Percentiles rank a stretch among this genome's conserved stretches.
phyloP scores from a whole-genome alignment of 1,140 invertebrate genomes.

The Heliconius hewitsoni region DNA sequence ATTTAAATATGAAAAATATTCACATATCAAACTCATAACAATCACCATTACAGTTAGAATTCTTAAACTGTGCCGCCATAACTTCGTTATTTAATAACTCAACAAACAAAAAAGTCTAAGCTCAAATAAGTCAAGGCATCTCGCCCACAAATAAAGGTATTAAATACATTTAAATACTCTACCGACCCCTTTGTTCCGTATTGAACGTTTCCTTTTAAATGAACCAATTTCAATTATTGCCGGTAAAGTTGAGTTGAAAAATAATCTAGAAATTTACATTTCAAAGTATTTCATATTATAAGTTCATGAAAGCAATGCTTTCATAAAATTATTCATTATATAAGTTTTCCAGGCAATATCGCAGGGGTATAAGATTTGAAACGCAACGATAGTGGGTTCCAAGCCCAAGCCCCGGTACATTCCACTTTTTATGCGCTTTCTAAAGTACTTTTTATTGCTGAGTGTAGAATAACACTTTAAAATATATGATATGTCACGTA shows the following conservation, averaged over 20 bases:
- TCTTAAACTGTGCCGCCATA: no score
- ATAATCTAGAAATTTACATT: background rate
- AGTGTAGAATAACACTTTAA: no score
- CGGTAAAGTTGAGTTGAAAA: constrained; percentile 5
- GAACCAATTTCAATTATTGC: background rate
- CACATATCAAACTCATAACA: no score
- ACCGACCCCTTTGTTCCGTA: background rate
- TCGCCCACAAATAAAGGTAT: background rate
- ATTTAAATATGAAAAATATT: no score
- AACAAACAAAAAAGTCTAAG: background rate
- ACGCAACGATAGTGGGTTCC: no score
- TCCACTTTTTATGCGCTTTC: background rate
- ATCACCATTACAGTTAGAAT: no score
- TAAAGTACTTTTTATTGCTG: no score
- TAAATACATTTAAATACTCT: constrained; percentile 1
- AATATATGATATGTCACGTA: background rate
- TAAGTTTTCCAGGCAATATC: no score
- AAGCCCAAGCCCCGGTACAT: background rate
- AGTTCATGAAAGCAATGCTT: no score
- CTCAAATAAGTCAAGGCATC: background rate
- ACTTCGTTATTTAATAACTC: background rate
- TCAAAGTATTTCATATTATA: background rate
- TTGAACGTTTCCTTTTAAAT: background rate
- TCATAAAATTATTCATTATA: no score
- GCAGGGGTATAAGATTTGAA: no score